Conservation (phyloP, 2,888 invertebrate genomes). For the Entomobrya proxima region DNA sequence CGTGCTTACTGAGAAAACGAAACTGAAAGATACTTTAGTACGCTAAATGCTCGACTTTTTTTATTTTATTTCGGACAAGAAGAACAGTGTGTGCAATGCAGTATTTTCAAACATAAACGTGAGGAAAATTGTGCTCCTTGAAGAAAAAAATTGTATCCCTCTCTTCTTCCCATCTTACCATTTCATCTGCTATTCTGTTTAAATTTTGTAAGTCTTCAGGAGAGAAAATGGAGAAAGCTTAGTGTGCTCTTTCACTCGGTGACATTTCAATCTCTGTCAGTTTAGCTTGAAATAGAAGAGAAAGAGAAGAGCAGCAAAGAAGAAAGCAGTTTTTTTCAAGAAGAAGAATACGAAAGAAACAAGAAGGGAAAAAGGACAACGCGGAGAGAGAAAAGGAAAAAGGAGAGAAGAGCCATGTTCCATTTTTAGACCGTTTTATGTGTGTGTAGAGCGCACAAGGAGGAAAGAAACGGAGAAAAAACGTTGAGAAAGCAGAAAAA, state of each 20-base stretch:
- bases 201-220: conserved; percentile 18
- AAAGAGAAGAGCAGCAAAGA: not conserved
- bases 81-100: conserved; percentile 35
- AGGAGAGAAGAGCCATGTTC: not conserved
- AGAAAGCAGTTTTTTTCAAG: not conserved
- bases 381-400: not conserved
- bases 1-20: conserved; percentile 38
- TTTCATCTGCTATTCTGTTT: conserved; percentile 47
- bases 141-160: not conserved
- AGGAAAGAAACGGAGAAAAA: no score
- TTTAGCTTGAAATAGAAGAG: not conserved
- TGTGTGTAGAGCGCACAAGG: no score
- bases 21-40: no score
- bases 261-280: conserved; percentile 68
- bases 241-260: conserved; percentile 35
- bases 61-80: no score
- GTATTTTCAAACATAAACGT: conserved; percentile 8
- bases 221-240: conserved; percentile 15
- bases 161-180: not conserved
- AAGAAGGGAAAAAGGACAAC: conserved; percentile 12
- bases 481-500: conserved; percentile 19
- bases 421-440: no score
- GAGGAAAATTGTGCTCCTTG: not conserved
- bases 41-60: no score
- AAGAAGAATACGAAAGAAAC: not conserved